Percentiles rank a stretch among this genome's conserved stretches.
Conservation (phyloP, 2,797 vertebrate genomes). For the Ataeniobius toweri region DNA sequence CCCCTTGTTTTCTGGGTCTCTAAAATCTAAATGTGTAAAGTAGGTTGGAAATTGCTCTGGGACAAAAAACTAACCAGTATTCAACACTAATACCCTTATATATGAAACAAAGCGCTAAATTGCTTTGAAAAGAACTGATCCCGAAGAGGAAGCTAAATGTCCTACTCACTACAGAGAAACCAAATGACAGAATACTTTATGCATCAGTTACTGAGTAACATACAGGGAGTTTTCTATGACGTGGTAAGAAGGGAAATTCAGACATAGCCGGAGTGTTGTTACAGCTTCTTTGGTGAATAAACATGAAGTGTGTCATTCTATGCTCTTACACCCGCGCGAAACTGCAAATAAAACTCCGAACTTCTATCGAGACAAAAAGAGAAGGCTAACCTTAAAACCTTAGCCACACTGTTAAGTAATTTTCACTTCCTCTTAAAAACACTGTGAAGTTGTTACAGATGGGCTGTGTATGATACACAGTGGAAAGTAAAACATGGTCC, state of each 20-base stretch:
- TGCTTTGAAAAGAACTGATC: not conserved
- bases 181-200: not conserved
- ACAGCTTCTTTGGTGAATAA: not conserved
- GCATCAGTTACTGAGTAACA: not conserved
- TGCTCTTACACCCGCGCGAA: not conserved
- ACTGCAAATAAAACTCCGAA: not conserved
- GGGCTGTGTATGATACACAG: not conserved
- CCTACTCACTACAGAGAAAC: not conserved
- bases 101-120: not conserved
- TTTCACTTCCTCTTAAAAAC: conserved; percentile 31
- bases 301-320: not conserved
- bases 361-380: not conserved
- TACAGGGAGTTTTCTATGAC: not conserved
- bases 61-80: not conserved
- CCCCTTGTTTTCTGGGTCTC: not conserved
- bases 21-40: not conserved
- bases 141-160: not conserved
- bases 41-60: not conserved
- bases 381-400: not conserved
- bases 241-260: too few species aligned
- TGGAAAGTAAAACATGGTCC: conserved; percentile 5
- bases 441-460: not conserved
- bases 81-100: too few species aligned
- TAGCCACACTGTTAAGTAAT: not conserved
- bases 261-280: not conserved